Conservation (phyloP, 92 coral and sea anemone genomes). For the Parazoanthus atlanticus region DNA sequence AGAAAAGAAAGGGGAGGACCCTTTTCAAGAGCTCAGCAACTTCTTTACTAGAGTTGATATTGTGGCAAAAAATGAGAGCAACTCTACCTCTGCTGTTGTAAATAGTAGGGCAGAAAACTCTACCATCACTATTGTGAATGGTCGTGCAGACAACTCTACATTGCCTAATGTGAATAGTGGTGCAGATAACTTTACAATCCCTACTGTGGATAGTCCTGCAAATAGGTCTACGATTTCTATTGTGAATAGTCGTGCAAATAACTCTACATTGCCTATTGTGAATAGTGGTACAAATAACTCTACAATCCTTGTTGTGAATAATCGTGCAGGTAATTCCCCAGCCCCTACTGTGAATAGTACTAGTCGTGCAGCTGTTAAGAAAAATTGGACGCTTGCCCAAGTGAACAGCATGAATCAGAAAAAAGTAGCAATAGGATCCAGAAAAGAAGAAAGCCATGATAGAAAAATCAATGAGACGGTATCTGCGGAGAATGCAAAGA, state of each 20-base stretch:
- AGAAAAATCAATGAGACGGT: not conserved
- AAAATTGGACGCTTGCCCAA: not conserved
- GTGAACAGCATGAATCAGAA: not conserved
- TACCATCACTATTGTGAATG: not conserved
- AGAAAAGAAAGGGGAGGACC: conserved; percentile 18
- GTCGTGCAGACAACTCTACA: not conserved
- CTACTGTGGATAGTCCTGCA: not conserved
- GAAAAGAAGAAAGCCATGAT: not conserved
- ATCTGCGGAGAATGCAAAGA: not conserved
- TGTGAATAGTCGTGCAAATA: not conserved
- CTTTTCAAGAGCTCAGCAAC: conserved; percentile 31
- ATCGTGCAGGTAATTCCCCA: not conserved
- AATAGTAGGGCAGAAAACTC: not conserved
- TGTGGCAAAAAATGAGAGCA: not conserved
- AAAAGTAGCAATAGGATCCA: not conserved
- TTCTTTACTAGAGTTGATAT: conserved; percentile 16
- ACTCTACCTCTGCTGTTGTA: not conserved
- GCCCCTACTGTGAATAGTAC: not conserved
- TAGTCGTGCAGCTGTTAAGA: not conserved
- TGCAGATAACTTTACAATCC: not conserved
- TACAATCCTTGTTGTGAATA: not conserved
- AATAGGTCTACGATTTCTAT: not conserved
- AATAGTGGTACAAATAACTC: not conserved
- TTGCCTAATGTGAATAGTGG: not conserved
- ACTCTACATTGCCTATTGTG: not conserved